phyloP scores from a whole-genome alignment of 2,888 invertebrate genomes.

The Octodonta nipae region DNA sequence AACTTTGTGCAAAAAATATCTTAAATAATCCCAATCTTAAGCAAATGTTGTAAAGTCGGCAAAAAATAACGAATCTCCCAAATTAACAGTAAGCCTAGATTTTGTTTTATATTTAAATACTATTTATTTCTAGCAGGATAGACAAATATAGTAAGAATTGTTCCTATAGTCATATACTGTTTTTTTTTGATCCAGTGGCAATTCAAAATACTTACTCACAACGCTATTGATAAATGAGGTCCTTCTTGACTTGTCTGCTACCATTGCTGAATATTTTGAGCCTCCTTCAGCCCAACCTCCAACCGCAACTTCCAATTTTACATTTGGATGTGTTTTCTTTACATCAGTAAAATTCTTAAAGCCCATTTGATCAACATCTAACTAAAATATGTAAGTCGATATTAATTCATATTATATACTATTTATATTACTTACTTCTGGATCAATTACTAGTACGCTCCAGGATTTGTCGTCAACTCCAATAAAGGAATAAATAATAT shows the following conservation, averaged over 20 bases:
- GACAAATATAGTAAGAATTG: no score
- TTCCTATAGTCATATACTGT: no score
- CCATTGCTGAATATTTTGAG: slow-evolving; percentile 72
- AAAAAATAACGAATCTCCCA: no score
- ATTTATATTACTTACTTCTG: slow-evolving; percentile 45
- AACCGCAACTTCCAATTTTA: slow-evolving; percentile 69
- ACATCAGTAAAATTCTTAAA: slow-evolving; percentile 68
- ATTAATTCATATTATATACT: neutral
- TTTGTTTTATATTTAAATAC: no score
- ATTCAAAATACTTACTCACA: slow-evolving; percentile 48
- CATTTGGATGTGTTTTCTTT: slow-evolving; percentile 51
- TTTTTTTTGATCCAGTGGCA: no score
- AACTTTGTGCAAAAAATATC: no score
- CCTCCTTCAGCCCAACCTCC: slow-evolving; percentile 90
- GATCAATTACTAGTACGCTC: slow-evolving; percentile 67
- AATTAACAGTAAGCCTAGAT: no score
- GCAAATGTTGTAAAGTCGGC: no score
- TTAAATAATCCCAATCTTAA: no score
- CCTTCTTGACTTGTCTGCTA: slow-evolving; percentile 53
- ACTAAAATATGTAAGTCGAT: slow-evolving; percentile 31
- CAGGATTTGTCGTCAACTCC: slow-evolving; percentile 67
- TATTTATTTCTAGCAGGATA: no score
- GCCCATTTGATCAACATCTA: slow-evolving; percentile 62
- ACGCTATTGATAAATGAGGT: slow-evolving; percentile 61
- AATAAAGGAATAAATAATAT: slow-evolving; percentile 78